Conservation (phyloP, 2,888 invertebrate species). For the Ophioninae sp. region DNA sequence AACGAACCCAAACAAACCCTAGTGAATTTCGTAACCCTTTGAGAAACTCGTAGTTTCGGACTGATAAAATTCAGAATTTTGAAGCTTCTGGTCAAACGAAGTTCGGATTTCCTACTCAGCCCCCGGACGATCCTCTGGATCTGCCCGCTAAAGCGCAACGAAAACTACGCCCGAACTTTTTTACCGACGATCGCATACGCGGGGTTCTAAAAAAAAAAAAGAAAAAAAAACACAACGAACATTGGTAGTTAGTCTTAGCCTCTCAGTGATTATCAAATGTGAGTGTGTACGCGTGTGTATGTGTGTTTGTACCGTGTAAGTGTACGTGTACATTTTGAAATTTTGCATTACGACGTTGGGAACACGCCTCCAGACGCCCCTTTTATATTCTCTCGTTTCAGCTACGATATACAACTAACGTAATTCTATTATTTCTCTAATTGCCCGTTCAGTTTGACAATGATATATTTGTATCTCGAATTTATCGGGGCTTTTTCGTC, state of each 20-base stretch:
- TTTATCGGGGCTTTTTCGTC: not conserved
- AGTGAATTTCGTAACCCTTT: too few species aligned
- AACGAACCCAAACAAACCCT: too few species aligned
- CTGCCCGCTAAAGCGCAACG: too few species aligned
- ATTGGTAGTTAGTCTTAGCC: slow-evolving; percentile 80
- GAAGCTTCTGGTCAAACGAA: too few species aligned
- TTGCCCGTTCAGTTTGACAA: slow-evolving; percentile 24
- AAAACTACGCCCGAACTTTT: slow-evolving; percentile 14
- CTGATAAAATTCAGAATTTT: too few species aligned
- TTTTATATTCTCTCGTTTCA: slow-evolving; percentile 55
- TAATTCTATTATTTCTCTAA: slow-evolving; percentile 19
- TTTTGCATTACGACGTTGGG: not conserved
- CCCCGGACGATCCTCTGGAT: too few species aligned
- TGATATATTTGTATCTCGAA: not conserved
- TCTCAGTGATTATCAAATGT: slow-evolving; percentile 81
- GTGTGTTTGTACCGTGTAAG: not conserved
- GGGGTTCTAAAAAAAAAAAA: slow-evolving; percentile 64
- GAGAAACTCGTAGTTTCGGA: too few species aligned
- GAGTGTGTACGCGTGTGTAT: slow-evolving; percentile 66
- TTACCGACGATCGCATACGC: slow-evolving; percentile 27
- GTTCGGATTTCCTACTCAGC: too few species aligned
- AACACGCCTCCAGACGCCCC: not conserved
- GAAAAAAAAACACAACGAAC: not conserved
- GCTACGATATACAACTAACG: slow-evolving; percentile 21
- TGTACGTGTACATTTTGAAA: not conserved